Conservation (phyloP, 1,140 invertebrate species). For the Littorina saxatilis region DNA sequence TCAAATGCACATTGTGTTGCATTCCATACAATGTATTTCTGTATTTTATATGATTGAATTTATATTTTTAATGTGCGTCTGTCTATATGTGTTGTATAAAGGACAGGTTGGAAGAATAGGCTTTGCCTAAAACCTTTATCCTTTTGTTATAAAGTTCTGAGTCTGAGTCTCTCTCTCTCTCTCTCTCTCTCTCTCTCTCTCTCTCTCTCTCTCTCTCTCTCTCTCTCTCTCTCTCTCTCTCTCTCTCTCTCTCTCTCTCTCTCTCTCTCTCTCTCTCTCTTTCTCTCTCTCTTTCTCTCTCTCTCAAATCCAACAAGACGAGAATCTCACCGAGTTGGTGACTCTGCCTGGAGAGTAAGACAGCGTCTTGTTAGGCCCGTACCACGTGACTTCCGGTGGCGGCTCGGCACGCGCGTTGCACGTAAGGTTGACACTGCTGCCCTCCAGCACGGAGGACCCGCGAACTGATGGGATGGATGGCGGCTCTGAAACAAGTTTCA, state of each 20-base stretch:
- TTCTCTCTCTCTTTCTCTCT: background rate
- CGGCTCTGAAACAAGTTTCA: conserved; percentile 25
- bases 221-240: background rate
- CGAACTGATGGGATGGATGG: conserved; percentile 29
- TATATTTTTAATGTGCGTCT: no score
- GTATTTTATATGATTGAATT: no score
- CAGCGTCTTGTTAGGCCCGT: conserved; percentile 14
- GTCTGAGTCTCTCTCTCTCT: background rate
- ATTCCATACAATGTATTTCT: no score
- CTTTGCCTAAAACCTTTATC: no score
- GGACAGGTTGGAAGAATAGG: no score
- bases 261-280: background rate
- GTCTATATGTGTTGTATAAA: no score
- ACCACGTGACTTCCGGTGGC: conserved; percentile 26
- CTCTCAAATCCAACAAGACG: background rate
- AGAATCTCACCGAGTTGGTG: conserved; percentile 28
- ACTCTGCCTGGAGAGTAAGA: conserved; percentile 18
- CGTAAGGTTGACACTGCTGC: conserved; percentile 40
- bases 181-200: background rate
- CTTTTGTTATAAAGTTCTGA: no score
- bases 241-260: background rate
- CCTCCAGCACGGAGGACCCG: background rate
- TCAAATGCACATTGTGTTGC: background rate
- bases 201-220: conserved; percentile 2
- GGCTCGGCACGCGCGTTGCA: conserved; percentile 39